Percentiles rank a stretch among this genome's conserved stretches.
These are phyloP conservation scores for Protobothrops mucrosquamatus DNA, from an alignment of 2,113 vertebrate genomes.

Conservation along the genomic window DNA sequence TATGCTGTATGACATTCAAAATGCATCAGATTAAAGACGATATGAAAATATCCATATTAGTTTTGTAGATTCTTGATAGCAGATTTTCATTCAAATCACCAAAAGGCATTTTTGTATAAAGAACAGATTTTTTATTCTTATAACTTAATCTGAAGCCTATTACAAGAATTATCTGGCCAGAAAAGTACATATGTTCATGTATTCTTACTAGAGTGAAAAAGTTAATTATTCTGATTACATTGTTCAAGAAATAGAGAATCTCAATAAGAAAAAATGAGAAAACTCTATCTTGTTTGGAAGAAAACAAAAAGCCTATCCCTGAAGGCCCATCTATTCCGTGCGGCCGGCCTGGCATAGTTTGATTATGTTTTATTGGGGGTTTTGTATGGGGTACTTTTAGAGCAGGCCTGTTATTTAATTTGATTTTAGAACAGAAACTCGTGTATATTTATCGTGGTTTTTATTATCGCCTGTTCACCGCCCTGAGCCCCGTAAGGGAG, in stretches of 20 bases:
- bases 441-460: too few species aligned
- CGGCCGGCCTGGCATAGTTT: too few species aligned
- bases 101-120: not conserved
- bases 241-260: not conserved
- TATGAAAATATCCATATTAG: slow-evolving; percentile 18
- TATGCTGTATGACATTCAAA: slow-evolving; percentile 10
- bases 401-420: too few species aligned
- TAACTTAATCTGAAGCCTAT: not conserved
- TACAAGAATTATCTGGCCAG: not conserved
- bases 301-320: not conserved
- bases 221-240: not conserved
- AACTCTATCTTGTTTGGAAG: not conserved
- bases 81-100: slow-evolving; percentile 13
- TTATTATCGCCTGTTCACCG: too few species aligned
- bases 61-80: slow-evolving; percentile 36
- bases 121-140: not conserved
- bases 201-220: not conserved
- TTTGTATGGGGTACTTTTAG: too few species aligned
- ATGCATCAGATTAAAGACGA: slow-evolving; percentile 36
- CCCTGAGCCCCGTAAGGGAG: too few species aligned
- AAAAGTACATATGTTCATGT: not conserved
- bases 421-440: too few species aligned
- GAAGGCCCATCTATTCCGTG: too few species aligned
- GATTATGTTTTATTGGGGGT: too few species aligned
- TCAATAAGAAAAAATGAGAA: not conserved